phyloP scores from a whole-genome alignment of 1,140 invertebrate species.

The Scaptomyza graminum region DNA sequence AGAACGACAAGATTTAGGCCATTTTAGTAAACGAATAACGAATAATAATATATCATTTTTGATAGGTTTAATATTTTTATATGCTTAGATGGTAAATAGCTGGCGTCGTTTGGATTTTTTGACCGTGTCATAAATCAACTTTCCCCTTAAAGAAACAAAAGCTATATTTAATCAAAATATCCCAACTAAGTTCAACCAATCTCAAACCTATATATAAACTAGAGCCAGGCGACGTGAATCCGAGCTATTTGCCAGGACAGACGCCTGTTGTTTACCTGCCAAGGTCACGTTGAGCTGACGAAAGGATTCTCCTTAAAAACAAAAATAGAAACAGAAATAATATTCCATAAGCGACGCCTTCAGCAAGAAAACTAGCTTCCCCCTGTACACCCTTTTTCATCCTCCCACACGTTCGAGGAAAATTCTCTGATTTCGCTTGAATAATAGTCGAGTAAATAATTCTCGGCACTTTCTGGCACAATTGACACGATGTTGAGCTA shows the following conservation, averaged over 20 bases:
- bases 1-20: too few relatives aligned
- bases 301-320: not conserved
- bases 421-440: not conserved
- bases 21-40: too few relatives aligned
- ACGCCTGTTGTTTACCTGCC: conserved; percentile 32
- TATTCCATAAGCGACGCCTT: conserved; percentile 39
- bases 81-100: too few relatives aligned
- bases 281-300: conserved; percentile 46
- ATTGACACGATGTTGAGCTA: conserved; percentile 23
- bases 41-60: too few relatives aligned
- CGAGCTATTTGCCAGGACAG: conserved; percentile 44
- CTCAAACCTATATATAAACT: too few relatives aligned
- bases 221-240: not conserved
- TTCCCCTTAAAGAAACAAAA: not conserved
- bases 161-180: not conserved
- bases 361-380: not conserved
- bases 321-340: conserved; percentile 23
- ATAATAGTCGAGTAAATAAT: not conserved
- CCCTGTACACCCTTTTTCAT: not conserved
- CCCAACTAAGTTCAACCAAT: too few relatives aligned
- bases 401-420: not conserved
- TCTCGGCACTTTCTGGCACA: conserved; percentile 13
- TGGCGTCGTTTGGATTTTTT: too few relatives aligned
- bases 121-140: too few relatives aligned
- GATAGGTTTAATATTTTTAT: too few relatives aligned